Evolutionary conservation across 2,888 invertebrate genomes (phyloP).

Genomic region (Agriopis marginaria): DNA sequence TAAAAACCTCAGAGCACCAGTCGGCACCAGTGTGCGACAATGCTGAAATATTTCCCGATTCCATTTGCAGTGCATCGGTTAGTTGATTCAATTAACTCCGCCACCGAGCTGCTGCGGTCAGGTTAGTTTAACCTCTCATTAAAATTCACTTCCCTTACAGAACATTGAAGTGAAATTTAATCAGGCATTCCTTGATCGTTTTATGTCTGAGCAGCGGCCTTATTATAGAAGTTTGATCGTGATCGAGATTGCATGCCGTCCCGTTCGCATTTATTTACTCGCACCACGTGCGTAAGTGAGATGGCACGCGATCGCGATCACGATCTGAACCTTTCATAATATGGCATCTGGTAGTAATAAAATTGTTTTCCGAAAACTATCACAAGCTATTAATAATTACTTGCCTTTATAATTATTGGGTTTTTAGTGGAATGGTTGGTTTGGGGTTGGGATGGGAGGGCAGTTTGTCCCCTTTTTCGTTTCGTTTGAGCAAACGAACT

Average conservation of each 20-base stretch:
- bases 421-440: too few species aligned
- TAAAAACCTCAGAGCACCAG: conserved; percentile 4
- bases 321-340: too few species aligned
- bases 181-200: not conserved
- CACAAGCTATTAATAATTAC: not conserved
- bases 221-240: too few species aligned
- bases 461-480: too few species aligned
- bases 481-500: too few species aligned
- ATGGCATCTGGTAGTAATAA: too few species aligned
- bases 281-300: too few species aligned
- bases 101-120: conserved; percentile 2
- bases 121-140: conserved; percentile 14
- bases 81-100: conserved; percentile 20
- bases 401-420: not conserved
- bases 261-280: too few species aligned
- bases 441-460: too few species aligned
- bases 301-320: too few species aligned
- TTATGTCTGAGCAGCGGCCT: not conserved
- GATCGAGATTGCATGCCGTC: too few species aligned
- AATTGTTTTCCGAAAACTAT: not conserved
- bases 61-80: conserved; percentile 22
- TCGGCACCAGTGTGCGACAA: conserved; percentile 12
- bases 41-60: conserved; percentile 21
- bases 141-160: not conserved
- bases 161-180: not conserved